Base-by-base conservation (phyloP, 2,113 vertebrate genomes). In the Agelaius phoeniceus region DNA sequence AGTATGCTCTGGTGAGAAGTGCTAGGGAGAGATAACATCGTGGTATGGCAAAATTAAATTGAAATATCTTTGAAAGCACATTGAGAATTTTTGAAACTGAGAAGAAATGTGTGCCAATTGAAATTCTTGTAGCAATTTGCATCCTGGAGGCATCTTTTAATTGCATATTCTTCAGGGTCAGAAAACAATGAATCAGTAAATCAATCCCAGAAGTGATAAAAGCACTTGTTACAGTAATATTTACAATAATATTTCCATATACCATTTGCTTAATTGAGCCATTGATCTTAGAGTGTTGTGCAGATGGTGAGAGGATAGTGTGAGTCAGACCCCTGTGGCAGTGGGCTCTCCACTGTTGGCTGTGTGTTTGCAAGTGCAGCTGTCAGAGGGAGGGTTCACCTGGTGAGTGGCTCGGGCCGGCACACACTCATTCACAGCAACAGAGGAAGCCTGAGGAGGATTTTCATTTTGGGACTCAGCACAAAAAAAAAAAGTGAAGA, bases 171-270 rank as follows among this genome's bases (percentile, higher is more conserved):
- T 90, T 67, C 63, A 81, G 80, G 68, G 75, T 73, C 68, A 30
- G 44, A 62, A 87, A 80, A 91, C 84, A 93, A 87, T 71, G 88
- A 44, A 41, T 88, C 23, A 78, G 31, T 88, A 93, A 94, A 84
- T 93, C 59, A 71, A 41, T 30, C 43, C 61, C 46, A 68, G 35
- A 74, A 39, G 39, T 63, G 76, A 74, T 75, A 95, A 95, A 89
- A 94, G 12, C 61, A 52, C 33, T 92, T 10, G 8, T 44, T 84
- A 54, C 21, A 74, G 48, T 61, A 90, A 59, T 80, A 74, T 87
- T 93, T 94, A 26, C 62, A 76, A 19, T 57, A 62, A 51, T 58
- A 65, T 92, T 74, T 89, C 67, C 57, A 54, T 41, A 80, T 37
- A 46, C 18, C 4, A 2, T 82, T 85, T 69, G n/a, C 28, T 62